Evolutionary conservation across 1,140 invertebrate species (phyloP).

Genomic region (Steinernema khuongi): DNA sequence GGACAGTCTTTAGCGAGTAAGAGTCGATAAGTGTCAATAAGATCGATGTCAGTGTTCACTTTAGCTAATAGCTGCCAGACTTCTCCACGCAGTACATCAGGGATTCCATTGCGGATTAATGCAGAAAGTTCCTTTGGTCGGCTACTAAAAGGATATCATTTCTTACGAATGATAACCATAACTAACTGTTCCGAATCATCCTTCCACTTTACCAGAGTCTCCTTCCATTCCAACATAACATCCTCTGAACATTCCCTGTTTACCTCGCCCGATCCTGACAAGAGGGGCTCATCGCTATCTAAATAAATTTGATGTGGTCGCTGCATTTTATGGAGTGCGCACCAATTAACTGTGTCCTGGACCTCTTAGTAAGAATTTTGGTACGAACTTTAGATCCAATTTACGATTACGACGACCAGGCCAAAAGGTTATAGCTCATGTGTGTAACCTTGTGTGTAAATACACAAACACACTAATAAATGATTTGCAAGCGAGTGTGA

Average conservation of each 20-base stretch:
- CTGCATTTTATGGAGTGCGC: no score
- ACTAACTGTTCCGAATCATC: conserved; percentile 60
- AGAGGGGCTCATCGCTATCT: conserved; percentile 84
- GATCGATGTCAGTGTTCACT: conserved; percentile 73
- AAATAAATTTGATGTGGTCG: no score
- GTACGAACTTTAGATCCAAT: no score
- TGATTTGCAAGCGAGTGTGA: no score
- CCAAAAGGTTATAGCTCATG: no score
- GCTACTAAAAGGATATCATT: conserved; percentile 57
- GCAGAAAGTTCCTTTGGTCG: conserved; percentile 72
- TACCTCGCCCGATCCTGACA: conserved; percentile 90
- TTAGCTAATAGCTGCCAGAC: conserved; percentile 91
- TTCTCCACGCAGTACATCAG: conserved; percentile 85
- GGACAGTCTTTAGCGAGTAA: conserved; percentile 73
- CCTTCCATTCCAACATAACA: conserved; percentile 83
- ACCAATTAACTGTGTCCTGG: no score
- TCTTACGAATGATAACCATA: conserved; percentile 23
- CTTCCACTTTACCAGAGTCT: conserved; percentile 75
- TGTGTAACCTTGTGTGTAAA: no score
- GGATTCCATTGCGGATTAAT: conserved; percentile 80
- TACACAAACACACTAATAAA: no score
- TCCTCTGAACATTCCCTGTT: conserved; percentile 89
- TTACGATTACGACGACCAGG: no score
- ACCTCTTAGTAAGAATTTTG: no score
- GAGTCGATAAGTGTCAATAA: conserved; percentile 83